phyloP scores from a whole-genome alignment of 2,113 vertebrate species.

The Verasper variegatus region DNA sequence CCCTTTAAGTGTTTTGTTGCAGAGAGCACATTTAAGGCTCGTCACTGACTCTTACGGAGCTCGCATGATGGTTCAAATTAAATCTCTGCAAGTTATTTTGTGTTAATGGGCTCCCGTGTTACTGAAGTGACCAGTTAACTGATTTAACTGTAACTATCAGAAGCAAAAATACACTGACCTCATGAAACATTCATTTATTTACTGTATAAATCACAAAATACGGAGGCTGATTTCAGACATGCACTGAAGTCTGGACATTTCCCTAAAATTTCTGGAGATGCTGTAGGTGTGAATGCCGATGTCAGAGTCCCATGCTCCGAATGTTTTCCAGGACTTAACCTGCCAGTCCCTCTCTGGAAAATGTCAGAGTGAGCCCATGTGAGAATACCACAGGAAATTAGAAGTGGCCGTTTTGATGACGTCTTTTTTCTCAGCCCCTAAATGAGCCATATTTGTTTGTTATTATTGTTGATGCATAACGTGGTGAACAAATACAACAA shows the following conservation, averaged over 20 bases:
- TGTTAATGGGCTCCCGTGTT: conserved; percentile 6
- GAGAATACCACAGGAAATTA: too few species aligned
- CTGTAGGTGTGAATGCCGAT: too few species aligned
- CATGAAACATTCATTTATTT: background rate
- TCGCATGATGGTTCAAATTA: background rate
- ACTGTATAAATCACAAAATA: too few species aligned
- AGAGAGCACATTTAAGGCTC: conserved; percentile 42
- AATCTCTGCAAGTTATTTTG: conserved; percentile 19
- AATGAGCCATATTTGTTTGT: conserved; percentile 54
- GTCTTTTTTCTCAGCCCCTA: background rate
- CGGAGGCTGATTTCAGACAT: too few species aligned
- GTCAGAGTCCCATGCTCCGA: too few species aligned
- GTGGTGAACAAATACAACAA: conserved; percentile 51
- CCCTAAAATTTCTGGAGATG: too few species aligned
- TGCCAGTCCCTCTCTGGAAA: too few species aligned
- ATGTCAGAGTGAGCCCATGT: too few species aligned
- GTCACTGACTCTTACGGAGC: background rate
- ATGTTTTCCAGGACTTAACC: too few species aligned
- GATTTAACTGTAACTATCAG: background rate
- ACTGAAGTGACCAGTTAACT: conserved; percentile 12
- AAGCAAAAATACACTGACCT: background rate
- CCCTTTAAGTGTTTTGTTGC: conserved; percentile 78
- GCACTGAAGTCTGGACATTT: too few species aligned
- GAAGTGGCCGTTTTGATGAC: too few species aligned
- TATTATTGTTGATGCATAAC: conserved; percentile 48